Conservation (phyloP, 2,888 invertebrate species). For the Chelonus formosanus region DNA sequence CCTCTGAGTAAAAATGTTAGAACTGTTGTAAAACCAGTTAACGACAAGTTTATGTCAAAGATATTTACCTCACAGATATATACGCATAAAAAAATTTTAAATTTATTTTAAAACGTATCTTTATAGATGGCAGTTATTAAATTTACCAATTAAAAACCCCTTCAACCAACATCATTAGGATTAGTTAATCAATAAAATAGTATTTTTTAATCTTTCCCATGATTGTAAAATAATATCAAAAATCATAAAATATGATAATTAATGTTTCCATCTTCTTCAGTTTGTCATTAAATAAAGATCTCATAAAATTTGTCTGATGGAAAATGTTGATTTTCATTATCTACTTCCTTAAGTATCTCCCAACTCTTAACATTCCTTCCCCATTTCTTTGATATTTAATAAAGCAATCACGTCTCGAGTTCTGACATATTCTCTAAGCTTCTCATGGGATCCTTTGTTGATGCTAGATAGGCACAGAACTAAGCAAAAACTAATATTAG, state of each 20-base stretch:
- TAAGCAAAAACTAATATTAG: too few relatives aligned
- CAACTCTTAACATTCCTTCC: conserved; percentile 17
- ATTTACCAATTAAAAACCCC: neutral
- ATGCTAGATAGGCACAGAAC: too few relatives aligned
- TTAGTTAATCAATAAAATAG: conserved; percentile 6
- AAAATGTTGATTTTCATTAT: conserved; percentile 7
- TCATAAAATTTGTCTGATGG: too few relatives aligned
- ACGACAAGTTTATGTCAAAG: neutral
- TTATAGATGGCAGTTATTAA: neutral
- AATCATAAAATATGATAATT: too few relatives aligned
- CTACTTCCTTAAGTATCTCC: conserved; percentile 11
- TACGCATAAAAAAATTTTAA: neutral
- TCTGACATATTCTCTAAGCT: conserved; percentile 50
- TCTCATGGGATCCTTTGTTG: conserved; percentile 44
- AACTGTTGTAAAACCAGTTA: too few relatives aligned
- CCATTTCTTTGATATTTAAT: conserved; percentile 38
- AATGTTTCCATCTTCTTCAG: too few relatives aligned
- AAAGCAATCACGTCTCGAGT: conserved; percentile 54
- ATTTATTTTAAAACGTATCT: neutral
- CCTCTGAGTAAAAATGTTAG: neutral
- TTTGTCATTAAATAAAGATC: too few relatives aligned
- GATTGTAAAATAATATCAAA: too few relatives aligned
- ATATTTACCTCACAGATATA: neutral
- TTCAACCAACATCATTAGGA: conserved; percentile 1
- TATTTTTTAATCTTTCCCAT: neutral